Evolutionary conservation across 2,797 vertebrate species (phyloP).

Genomic region (Neosilurus hyrtlii): DNA sequence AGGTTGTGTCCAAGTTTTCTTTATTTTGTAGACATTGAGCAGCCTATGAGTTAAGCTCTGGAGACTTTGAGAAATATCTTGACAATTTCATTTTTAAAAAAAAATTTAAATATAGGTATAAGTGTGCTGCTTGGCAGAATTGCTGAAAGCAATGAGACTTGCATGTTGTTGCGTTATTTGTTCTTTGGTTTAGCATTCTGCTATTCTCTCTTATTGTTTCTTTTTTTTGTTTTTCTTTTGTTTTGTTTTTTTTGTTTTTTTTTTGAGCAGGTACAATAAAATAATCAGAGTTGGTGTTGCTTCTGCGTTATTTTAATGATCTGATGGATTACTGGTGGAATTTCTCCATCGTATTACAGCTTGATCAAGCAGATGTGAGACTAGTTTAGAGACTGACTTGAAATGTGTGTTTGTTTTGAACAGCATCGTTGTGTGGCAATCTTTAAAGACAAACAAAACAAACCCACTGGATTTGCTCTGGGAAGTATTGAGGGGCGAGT

Average conservation of each 20-base stretch:
- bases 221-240: neutral
- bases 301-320: neutral
- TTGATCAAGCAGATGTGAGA: neutral
- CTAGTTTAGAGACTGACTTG: neutral
- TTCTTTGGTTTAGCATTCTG: neutral
- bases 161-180: neutral
- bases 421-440: conserved; percentile 98
- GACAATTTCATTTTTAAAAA: neutral
- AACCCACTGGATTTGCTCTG: conserved; percentile 96
- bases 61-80: neutral
- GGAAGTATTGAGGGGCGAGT: conserved; percentile 97
- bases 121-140: neutral
- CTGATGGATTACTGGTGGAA: neutral
- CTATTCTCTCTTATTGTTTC: neutral
- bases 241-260: no score
- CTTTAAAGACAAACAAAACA: conserved; percentile 99
- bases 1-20: conserved; percentile 71
- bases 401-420: conserved; percentile 39
- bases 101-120: no score
- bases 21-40: neutral
- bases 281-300: neutral
- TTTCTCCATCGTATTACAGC: neutral
- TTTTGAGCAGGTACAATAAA: neutral
- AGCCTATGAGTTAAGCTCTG: neutral
- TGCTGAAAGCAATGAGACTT: neutral